Base-by-base conservation (phyloP, 2,888 invertebrate genomes). In the Pollenia angustigena region DNA sequence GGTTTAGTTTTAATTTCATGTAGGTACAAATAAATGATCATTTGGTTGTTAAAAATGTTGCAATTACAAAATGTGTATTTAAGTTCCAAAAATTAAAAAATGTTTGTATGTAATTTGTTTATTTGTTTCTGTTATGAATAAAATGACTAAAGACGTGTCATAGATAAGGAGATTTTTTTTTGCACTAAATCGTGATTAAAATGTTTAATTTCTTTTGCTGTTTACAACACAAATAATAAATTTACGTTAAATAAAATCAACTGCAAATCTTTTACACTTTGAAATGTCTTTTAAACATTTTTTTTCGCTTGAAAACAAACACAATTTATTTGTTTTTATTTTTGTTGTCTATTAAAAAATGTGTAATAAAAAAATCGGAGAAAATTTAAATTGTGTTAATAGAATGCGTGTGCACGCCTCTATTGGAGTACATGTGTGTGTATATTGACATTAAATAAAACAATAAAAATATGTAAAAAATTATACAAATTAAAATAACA, bases 181-280 rank as follows among this genome's bases (percentile, higher is more conserved):
- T 81, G 76, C 62, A 74, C 68, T 74, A 46, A 74, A 78, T 72
- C 87, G 87, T 87, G 87, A 74, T 84, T 74, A 23, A 68, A 84
- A 87, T 87, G 11, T 78, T 76, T 58, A 87, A 81, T 84, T 23
- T 40, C 52, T 79, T 58, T 54, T 66, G 48, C 40, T 81, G 46
- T 62, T 62, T 80, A 58, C 46, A 58, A 54, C 16, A 54, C 14
- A 52, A 42, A 69, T 44, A 42, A 69, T 44, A 52, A n/a, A 52
- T 66, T 62, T 79, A 46, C 23, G 58, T 81, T 81, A 60, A 54
- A 60, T 66, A 44, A 32, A 58, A 52, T 46, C 69, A 69, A 80
- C 46, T 54, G 48, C 56, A 56, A 82, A 44, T 72, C 16, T 71
- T 52, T 74, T 42, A 23, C 11, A 48, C 16, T 46, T 71, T 81